These are phyloP conservation scores for Gambusia yucatana DNA, from an alignment of 2,797 vertebrate genomes.

Conservation along the genomic window DNA sequence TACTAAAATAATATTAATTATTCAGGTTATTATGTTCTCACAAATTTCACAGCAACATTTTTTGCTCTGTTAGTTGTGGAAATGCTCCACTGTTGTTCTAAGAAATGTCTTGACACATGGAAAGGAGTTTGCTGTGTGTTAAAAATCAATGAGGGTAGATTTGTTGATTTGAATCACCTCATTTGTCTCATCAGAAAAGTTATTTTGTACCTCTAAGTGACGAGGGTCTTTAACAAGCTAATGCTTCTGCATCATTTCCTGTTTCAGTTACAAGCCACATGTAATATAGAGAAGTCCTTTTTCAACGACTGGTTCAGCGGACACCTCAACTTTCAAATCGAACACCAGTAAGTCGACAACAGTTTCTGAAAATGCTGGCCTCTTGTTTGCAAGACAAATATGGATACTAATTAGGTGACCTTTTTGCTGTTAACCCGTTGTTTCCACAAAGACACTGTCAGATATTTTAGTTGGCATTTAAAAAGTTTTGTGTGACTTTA, in stretches of 20 bases:
- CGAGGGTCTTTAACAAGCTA: neutral
- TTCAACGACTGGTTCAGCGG: conserved; percentile 99
- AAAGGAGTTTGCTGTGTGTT: neutral
- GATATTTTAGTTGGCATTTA: no score
- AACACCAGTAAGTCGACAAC: conserved; percentile 90
- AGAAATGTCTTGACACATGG: neutral
- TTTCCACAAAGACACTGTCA: no score
- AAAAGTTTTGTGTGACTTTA: neutral
- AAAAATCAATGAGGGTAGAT: neutral
- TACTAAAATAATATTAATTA: neutral
- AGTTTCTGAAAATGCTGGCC: no score
- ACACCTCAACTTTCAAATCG: conserved; percentile 97
- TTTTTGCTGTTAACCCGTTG: no score
- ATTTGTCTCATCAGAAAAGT: neutral
- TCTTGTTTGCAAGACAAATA: no score
- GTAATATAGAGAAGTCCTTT: conserved; percentile 90
- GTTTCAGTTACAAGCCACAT: conserved; percentile 89
- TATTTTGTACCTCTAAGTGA: neutral
- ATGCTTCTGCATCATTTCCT: neutral
- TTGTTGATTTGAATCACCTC: neutral
- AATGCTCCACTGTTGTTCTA: neutral
- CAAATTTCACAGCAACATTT: neutral
- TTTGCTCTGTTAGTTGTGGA: neutral
- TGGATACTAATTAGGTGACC: no score
- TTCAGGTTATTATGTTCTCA: neutral